These are phyloP conservation scores for Cyanoderma ruficeps DNA, from an alignment of 2,113 vertebrate species.

Conservation along the genomic window DNA sequence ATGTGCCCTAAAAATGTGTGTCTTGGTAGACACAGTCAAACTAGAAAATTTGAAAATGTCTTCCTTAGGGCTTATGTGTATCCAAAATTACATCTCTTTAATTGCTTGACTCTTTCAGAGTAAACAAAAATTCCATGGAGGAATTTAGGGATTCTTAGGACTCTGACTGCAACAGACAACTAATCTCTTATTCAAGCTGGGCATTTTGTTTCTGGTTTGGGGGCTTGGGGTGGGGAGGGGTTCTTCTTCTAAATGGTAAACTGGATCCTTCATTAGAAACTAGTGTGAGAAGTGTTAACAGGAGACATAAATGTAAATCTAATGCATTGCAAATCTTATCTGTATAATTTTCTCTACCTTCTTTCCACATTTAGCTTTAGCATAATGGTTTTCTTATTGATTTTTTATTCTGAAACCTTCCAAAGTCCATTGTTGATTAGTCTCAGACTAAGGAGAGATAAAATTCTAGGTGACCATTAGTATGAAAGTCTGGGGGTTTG, in stretches of 20 bases:
- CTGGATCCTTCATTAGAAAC: neutral
- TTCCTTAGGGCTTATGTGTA: neutral
- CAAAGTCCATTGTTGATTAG: neutral
- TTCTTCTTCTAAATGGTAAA: neutral
- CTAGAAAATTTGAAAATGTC: neutral
- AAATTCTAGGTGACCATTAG: neutral
- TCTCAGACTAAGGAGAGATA: neutral
- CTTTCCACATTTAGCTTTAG: neutral
- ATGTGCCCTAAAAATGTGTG: neutral
- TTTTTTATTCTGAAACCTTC: neutral
- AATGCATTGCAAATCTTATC: neutral
- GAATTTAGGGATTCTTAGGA: neutral
- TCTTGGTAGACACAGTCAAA: neutral
- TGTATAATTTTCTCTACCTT: neutral
- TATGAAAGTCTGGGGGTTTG: neutral
- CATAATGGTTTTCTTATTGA: neutral
- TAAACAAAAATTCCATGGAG: neutral
- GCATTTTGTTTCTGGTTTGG: neutral
- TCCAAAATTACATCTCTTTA: neutral
- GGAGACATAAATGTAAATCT: neutral
- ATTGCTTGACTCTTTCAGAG: neutral
- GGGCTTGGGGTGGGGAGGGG: accelerated
- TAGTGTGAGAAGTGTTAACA: neutral
- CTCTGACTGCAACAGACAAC: neutral
- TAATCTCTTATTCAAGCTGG: neutral